Evolutionary conservation across 2,888 invertebrate species (phyloP).

Genomic region (Ceraclea dissimilis): DNA sequence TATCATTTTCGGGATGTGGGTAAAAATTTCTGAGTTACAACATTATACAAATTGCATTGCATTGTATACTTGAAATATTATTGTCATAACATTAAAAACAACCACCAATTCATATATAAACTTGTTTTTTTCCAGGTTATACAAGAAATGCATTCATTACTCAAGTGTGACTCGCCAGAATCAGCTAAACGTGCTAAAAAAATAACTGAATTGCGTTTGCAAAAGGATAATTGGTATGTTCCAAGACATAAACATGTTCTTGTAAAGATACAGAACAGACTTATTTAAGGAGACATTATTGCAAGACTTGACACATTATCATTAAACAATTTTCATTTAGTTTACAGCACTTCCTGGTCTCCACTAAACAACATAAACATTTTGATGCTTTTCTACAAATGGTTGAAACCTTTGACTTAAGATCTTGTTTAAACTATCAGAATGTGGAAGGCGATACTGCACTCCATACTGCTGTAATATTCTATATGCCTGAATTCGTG

Average conservation of each 20-base stretch:
- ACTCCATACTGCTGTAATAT: constrained; percentile 40
- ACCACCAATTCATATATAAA: no score
- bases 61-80: no score
- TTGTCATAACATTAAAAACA: no score
- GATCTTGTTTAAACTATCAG: constrained; percentile 36
- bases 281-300: no score
- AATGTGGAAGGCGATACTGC: constrained; percentile 45
- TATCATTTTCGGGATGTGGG: no score
- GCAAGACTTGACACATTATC: no score
- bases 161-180: background rate
- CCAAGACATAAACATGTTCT: no score
- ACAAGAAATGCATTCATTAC: background rate
- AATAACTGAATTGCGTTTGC: background rate
- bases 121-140: background rate
- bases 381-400: constrained; percentile 31
- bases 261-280: no score
- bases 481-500: constrained; percentile 29
- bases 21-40: no score
- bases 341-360: constrained; percentile 30
- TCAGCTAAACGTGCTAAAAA: background rate
- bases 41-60: no score
- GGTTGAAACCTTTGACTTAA: constrained; percentile 31
- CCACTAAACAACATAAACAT: constrained; percentile 26
- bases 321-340: constrained; percentile 28
- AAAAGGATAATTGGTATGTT: background rate